These are phyloP conservation scores for Malacosoma neustria DNA, from an alignment of 2,888 invertebrate genomes.

Conservation along the genomic window DNA sequence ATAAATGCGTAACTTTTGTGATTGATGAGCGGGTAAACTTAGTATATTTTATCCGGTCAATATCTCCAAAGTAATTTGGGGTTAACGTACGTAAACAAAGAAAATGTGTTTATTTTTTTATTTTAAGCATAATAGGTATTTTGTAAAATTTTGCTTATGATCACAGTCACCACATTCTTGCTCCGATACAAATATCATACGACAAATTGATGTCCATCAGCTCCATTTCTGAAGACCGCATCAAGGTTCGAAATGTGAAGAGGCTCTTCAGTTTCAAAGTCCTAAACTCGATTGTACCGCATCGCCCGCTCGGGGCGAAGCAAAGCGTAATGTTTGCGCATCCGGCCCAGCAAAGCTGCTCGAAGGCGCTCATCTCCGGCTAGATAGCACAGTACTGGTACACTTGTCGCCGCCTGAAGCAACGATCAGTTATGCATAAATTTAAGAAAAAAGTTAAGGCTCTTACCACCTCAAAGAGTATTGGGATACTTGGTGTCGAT, in stretches of 20 bases:
- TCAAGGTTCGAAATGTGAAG: neutral
- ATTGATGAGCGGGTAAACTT: neutral
- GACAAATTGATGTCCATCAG: neutral
- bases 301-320: constrained; percentile 52
- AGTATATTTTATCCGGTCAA: neutral
- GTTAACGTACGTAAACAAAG: neutral
- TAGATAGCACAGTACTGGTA: constrained; percentile 65
- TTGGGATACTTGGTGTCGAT: no score
- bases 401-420: constrained; percentile 62
- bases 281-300: constrained; percentile 29
- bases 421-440: no score
- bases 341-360: constrained; percentile 64
- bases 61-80: neutral
- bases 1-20: neutral
- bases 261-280: neutral
- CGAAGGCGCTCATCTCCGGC: constrained; percentile 58
- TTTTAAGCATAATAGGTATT: neutral
- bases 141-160: neutral
- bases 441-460: no score
- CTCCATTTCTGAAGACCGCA: neutral
- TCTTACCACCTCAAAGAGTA: no score
- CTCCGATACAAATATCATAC: neutral
- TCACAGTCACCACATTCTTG: neutral
- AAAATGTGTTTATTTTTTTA: neutral
- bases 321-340: constrained; percentile 61